Evolutionary conservation across 2,113 vertebrate species (phyloP).

Genomic region (Meriones unguiculatus): DNA sequence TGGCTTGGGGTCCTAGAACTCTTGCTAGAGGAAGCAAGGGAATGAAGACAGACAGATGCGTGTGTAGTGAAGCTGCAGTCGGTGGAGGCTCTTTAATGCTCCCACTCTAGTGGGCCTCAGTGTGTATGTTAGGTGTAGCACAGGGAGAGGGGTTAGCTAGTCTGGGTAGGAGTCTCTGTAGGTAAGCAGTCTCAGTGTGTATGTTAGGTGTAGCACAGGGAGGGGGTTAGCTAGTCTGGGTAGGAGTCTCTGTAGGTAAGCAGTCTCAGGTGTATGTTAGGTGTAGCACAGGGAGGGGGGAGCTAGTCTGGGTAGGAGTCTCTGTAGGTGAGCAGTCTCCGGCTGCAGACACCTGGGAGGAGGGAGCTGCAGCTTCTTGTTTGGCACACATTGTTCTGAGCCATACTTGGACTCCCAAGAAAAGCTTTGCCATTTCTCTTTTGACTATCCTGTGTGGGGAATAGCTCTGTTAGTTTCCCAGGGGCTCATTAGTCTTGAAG

Average conservation of each 20-base stretch:
- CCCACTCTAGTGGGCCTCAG: neutral
- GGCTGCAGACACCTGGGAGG: neutral
- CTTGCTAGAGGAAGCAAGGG: neutral
- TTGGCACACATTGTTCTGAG: neutral
- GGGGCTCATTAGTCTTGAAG: neutral
- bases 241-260: neutral
- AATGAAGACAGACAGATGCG: neutral
- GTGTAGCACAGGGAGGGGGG: neutral
- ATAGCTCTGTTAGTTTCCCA: neutral
- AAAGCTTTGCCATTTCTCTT: neutral
- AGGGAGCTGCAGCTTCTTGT: neutral
- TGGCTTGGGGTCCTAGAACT: neutral
- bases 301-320: neutral
- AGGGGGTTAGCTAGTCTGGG: neutral
- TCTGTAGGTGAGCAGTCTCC: neutral
- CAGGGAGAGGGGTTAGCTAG: neutral
- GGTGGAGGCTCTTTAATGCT: neutral
- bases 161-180: neutral
- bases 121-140: neutral
- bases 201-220: neutral
- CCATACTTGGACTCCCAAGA: neutral
- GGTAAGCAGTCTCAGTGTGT: neutral
- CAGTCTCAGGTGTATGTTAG: neutral
- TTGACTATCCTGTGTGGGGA: neutral
- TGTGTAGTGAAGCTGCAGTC: neutral